phyloP scores from a whole-genome alignment of 2,888 invertebrate genomes.

The Himalopsyche anomala region DNA sequence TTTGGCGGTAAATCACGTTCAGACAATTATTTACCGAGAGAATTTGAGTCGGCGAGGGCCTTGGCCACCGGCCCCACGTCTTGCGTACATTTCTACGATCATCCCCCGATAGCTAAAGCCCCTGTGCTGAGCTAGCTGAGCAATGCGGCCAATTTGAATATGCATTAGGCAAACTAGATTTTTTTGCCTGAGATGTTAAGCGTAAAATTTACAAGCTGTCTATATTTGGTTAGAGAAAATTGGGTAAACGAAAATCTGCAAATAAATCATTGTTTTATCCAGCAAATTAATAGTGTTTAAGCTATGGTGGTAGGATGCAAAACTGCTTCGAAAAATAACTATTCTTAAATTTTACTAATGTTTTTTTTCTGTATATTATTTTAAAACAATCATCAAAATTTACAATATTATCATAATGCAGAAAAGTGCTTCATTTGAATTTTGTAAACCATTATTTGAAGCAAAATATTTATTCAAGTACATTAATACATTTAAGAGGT shows the following conservation, averaged over 20 bases:
- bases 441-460: too few species aligned
- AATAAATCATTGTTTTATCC: too few species aligned
- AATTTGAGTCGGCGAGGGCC: background rate
- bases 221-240: background rate
- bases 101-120: slow-evolving; percentile 20
- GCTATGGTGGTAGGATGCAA: too few species aligned
- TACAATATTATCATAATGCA: too few species aligned
- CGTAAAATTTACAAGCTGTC: slow-evolving; percentile 23
- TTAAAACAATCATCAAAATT: too few species aligned
- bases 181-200: background rate
- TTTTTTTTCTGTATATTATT: too few species aligned
- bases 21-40: slow-evolving; percentile 62
- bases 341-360: too few species aligned
- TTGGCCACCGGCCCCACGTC: background rate
- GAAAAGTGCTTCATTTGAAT: too few species aligned
- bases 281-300: too few species aligned
- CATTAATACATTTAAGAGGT: too few species aligned
- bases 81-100: slow-evolving; percentile 19
- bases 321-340: too few species aligned
- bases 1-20: slow-evolving; percentile 62
- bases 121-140: background rate
- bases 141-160: slow-evolving; percentile 24
- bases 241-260: background rate
- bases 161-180: slow-evolving; percentile 25
- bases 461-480: too few species aligned